Percentiles rank a stretch among this genome's conserved stretches.
These are phyloP conservation scores for Amyelois transitella DNA, from an alignment of 1,140 invertebrate genomes.

Conservation along the genomic window DNA sequence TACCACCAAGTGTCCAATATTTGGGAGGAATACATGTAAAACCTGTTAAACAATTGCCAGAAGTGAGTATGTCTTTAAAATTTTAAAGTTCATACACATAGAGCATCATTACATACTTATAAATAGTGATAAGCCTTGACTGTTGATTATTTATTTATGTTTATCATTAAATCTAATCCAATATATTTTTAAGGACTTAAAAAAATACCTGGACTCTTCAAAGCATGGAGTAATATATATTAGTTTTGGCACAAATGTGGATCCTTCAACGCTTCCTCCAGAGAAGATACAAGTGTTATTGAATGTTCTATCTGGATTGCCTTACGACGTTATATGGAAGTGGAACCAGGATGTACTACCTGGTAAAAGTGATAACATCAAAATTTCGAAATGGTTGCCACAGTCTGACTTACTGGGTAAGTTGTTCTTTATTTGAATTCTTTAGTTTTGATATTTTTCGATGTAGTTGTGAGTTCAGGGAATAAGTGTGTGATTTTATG, in stretches of 20 bases:
- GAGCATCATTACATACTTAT: no score
- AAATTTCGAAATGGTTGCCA: constrained; percentile 68
- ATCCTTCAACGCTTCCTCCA: constrained; percentile 43
- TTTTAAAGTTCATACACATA: no score
- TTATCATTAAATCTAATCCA: no score
- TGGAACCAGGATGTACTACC: constrained; percentile 42
- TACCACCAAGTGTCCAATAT: constrained; percentile 74
- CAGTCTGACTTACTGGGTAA: constrained; percentile 68
- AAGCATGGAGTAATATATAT: constrained; percentile 76
- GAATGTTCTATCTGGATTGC: constrained; percentile 44
- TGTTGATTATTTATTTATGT: no score
- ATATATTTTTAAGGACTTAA: constrained; percentile 49
- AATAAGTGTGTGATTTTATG: no score
- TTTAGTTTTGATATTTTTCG: no score
- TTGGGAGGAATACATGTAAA: constrained; percentile 63
- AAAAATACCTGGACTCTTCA: constrained; percentile 67
- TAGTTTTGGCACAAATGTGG: constrained; percentile 75
- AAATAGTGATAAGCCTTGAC: no score
- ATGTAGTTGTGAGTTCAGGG: no score
- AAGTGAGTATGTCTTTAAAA: constrained; percentile 23
- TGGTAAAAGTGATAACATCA: constrained; percentile 59
- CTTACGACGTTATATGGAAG: constrained; percentile 68
- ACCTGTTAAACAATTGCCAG: constrained; percentile 39
- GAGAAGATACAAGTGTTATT: constrained; percentile 48
- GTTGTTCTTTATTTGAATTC: not conserved